Evolutionary conservation across 2,797 vertebrate species (phyloP), one percentile per base, ranked within the genome.

Genomic region (Pseudochaenichthys georgianus): DNA sequence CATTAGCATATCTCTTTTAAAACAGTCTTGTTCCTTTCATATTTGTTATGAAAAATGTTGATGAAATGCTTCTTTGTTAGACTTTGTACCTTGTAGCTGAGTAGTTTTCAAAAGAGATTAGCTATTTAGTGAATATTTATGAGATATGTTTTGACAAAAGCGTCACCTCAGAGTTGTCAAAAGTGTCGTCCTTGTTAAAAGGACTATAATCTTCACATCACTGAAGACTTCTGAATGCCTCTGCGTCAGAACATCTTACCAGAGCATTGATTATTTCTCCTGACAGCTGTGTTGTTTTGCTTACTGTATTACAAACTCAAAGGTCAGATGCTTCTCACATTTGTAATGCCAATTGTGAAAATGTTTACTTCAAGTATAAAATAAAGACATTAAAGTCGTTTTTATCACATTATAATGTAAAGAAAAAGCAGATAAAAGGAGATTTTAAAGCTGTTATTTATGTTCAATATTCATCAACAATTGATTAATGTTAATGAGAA

Each of bases 121-220:
- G 51, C 38, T 77, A 38, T 77, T 80, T 53, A 46, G 48, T 69
- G 85, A 86, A 82, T 80, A 87, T 86, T 79, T 78, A 82, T 80
- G 75, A 88, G 73, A 78, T 48, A 55, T 80, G 71, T 75, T 87
- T 70, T 87, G 84, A 90, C 87, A 87, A 83, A 83, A 17, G 65
- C 38, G n/a, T 83, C 83, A 83, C 82, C 82, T 90, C 62, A 73
- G 73, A 85, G 31, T 84, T 89, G 88, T 92, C 90, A 84, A 41
- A 89, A 77, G 75, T 78, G 83, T 83, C 85, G 71, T 84, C 57
- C 51, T 76, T 47, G 50, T 74, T 74, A 75, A 52, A 72, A 82
- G 65, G 64, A 55, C 82, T 86, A 69, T 90, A 89, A 92, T 92
- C 80, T 87, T 89, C 85, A 76, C 77, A 71, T 90, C 81, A 78